Percentiles rank a stretch among this genome's conserved stretches.
Conservation (phyloP, 2,797 vertebrate species). For the Brachyrhaphis roseni region DNA sequence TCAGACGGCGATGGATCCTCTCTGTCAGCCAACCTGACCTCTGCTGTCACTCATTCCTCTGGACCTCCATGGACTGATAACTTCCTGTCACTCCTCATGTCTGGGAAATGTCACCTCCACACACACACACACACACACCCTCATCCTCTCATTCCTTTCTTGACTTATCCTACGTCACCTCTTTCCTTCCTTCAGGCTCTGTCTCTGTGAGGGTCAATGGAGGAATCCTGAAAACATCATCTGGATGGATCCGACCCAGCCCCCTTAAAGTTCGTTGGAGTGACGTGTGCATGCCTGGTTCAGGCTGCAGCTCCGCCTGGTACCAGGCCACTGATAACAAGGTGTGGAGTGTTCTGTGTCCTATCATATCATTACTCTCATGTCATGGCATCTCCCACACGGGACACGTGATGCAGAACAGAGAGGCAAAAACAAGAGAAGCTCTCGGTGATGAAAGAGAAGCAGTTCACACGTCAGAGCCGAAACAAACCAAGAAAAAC, state of each 20-base stretch:
- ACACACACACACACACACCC: neutral
- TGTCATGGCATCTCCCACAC: constrained; percentile 45
- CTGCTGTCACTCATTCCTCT: constrained; percentile 44
- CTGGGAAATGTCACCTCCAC: constrained; percentile 51
- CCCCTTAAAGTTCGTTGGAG: neutral
- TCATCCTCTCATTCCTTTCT: constrained; percentile 33
- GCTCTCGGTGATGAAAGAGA: constrained; percentile 14
- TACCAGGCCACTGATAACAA: constrained; percentile 81
- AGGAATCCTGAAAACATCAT: constrained; percentile 26
- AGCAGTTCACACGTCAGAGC: constrained; percentile 15
- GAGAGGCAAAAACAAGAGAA: constrained; percentile 13
- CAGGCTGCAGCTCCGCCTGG: constrained; percentile 66
- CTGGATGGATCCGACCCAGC: constrained; percentile 22
- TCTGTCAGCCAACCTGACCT: constrained; percentile 43
- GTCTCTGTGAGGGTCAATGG: constrained; percentile 8
- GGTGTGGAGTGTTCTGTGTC: constrained; percentile 71
- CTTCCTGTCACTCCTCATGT: constrained; percentile 38
- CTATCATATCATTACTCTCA: constrained; percentile 72
- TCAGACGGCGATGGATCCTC: constrained; percentile 35
- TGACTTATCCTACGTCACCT: constrained; percentile 37
- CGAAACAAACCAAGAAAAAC: neutral
- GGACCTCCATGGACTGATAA: constrained; percentile 35
- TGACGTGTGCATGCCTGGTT: constrained; percentile 7
- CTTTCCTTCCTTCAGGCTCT: constrained; percentile 52
- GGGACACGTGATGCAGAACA: constrained; percentile 12